A percentile compares a stretch with the other conserved stretches of the same genome.
phyloP scores from a whole-genome alignment of 2,888 invertebrate genomes.

The Drosophila stalkeri region DNA sequence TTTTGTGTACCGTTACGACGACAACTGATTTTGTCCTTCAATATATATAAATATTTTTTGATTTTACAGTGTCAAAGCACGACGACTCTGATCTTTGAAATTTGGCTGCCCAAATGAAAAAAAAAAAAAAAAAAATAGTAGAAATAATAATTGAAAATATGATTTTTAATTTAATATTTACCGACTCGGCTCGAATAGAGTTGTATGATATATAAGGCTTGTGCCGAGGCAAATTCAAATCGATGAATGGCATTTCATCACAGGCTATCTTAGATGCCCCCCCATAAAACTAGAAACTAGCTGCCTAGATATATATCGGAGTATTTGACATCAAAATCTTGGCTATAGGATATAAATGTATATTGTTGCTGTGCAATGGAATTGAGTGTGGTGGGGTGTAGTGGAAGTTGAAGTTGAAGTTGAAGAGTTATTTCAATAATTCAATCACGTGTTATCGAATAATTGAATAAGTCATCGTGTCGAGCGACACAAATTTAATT shows the following conservation, averaged over 20 bases:
- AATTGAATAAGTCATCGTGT: constrained; percentile 80
- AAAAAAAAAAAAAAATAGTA: background rate
- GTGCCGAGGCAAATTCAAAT: too few species aligned
- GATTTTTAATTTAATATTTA: background rate
- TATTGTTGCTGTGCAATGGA: background rate
- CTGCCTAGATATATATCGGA: background rate
- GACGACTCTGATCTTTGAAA: background rate
- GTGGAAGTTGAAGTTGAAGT: background rate
- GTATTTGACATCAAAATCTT: background rate
- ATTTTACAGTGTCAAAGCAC: background rate
- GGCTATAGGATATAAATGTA: constrained; percentile 3
- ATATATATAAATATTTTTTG: background rate
- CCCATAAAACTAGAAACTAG: background rate
- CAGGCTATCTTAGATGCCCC: background rate
- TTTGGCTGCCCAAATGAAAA: background rate
- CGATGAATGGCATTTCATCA: too few species aligned
- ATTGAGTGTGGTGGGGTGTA: background rate
- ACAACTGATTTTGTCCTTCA: background rate
- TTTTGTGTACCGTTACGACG: background rate
- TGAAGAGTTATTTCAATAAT: constrained; percentile 69
- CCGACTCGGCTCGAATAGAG: background rate
- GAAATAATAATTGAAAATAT: too few species aligned
- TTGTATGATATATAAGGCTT: background rate
- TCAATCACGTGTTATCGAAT: constrained; percentile 79
- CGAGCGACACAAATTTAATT: constrained; percentile 79